Evolutionary conservation across 2,888 invertebrate genomes (phyloP).

Genomic region (Orthosia gracilis): DNA sequence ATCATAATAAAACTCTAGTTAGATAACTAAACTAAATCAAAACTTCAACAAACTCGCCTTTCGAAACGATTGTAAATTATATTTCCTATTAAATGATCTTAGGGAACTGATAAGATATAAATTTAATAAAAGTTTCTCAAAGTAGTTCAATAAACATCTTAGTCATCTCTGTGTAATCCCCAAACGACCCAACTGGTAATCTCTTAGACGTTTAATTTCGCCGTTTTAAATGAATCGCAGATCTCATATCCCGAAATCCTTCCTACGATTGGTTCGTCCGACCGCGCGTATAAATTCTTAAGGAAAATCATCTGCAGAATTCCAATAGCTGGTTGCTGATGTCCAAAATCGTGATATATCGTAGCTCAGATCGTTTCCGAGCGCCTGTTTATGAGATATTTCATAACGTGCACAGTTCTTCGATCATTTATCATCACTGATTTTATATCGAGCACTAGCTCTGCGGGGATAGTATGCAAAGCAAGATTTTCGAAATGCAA

Average conservation of each 20-base stretch:
- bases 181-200: slow-evolving; percentile 80
- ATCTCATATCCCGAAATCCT: slow-evolving; percentile 82
- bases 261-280: slow-evolving; percentile 74
- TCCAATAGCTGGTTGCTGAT: slow-evolving; percentile 86
- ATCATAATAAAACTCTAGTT: slow-evolving; percentile 36
- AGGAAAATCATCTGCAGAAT: slow-evolving; percentile 86
- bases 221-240: slow-evolving; percentile 84
- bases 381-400: slow-evolving; percentile 89
- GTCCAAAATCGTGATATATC: slow-evolving; percentile 89
- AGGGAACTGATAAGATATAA: slow-evolving; percentile 71
- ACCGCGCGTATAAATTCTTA: slow-evolving; percentile 81
- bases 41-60: slow-evolving; percentile 57
- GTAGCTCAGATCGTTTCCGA: slow-evolving; percentile 77
- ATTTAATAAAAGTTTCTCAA: slow-evolving; percentile 78
- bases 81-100: slow-evolving; percentile 74
- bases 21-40: slow-evolving; percentile 51
- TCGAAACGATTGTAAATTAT: slow-evolving; percentile 69
- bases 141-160: slow-evolving; percentile 81
- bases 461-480: slow-evolving; percentile 21
- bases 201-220: slow-evolving; percentile 85
- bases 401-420: slow-evolving; percentile 79
- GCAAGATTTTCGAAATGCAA: slow-evolving; percentile 26
- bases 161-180: slow-evolving; percentile 82
- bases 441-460: slow-evolving; percentile 53
- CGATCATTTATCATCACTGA: slow-evolving; percentile 82